Conservation (phyloP, 2,797 vertebrate species). For the Enteromius afrohamiltoni region DNA sequence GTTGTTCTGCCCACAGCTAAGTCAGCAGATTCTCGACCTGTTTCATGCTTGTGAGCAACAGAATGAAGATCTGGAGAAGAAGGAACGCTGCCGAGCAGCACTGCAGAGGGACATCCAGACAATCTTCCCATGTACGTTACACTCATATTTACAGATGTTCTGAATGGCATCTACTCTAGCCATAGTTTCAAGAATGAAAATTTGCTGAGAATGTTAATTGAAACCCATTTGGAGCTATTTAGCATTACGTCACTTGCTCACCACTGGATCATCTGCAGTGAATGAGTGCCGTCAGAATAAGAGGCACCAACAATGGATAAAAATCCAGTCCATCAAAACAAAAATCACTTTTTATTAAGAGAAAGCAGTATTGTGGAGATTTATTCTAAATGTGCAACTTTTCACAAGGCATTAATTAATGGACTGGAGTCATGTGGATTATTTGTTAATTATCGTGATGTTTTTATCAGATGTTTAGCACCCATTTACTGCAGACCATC, state of each 20-base stretch:
- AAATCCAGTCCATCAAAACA: not conserved
- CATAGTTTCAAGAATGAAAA: not conserved
- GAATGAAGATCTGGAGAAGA: slow-evolving; percentile 84
- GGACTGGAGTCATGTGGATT: too few species aligned
- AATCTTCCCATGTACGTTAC: slow-evolving; percentile 84
- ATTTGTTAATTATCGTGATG: too few species aligned
- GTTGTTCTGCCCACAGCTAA: slow-evolving; percentile 81
- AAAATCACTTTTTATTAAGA: too few species aligned
- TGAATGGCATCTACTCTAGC: not conserved
- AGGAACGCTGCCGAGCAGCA: slow-evolving; percentile 84
- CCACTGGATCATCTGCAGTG: not conserved
- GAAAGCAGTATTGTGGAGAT: not conserved
- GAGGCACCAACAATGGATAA: not conserved
- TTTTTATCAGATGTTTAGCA: not conserved
- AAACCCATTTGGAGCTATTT: not conserved
- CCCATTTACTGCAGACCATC: not conserved
- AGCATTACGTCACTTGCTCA: not conserved
- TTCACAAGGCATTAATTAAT: too few species aligned
- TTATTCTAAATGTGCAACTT: too few species aligned
- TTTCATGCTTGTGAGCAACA: slow-evolving; percentile 89
- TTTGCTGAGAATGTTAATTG: not conserved
- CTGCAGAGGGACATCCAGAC: slow-evolving; percentile 88
- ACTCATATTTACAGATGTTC: not conserved
- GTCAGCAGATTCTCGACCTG: slow-evolving; percentile 87
- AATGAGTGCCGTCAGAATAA: not conserved